phyloP scores from a whole-genome alignment of 2,888 invertebrate species.

The Tethea ocularis region DNA sequence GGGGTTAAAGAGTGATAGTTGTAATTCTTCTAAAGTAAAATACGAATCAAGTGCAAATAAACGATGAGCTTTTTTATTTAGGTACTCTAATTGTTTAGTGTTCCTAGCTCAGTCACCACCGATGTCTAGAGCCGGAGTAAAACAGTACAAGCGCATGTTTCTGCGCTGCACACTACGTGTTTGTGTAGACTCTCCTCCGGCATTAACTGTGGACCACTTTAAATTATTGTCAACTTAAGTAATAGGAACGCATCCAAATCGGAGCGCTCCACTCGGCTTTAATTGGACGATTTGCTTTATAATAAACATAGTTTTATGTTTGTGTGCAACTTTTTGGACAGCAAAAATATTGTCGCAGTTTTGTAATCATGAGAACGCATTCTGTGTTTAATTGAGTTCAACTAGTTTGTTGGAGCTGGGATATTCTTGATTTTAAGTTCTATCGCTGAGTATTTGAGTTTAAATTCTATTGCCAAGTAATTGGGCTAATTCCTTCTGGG shows the following conservation, averaged over 20 bases:
- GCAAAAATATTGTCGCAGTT: neutral
- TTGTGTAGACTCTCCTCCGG: constrained; percentile 18
- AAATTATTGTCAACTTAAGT: constrained; percentile 51
- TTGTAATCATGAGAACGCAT: no score
- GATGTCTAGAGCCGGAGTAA: constrained; percentile 27
- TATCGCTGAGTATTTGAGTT: no score
- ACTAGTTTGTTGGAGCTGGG: no score
- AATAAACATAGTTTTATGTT: neutral
- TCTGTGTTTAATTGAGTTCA: no score
- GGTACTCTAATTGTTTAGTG: no score
- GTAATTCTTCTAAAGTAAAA: no score
- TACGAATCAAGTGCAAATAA: no score
- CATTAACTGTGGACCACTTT: constrained; percentile 44
- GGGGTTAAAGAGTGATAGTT: no score
- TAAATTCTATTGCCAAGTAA: no score
- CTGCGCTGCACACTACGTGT: constrained; percentile 35
- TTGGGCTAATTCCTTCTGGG: no score
- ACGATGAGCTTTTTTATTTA: no score
- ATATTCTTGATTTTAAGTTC: no score
- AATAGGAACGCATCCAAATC: constrained; percentile 30
- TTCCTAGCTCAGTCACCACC: constrained; percentile 17
- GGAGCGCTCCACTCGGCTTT: constrained; percentile 28
- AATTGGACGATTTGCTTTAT: constrained; percentile 37
- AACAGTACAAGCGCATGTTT: constrained; percentile 35
- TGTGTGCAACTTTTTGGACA: neutral